phyloP scores from a whole-genome alignment of 2,888 invertebrate species.

The Volucella bombylans region DNA sequence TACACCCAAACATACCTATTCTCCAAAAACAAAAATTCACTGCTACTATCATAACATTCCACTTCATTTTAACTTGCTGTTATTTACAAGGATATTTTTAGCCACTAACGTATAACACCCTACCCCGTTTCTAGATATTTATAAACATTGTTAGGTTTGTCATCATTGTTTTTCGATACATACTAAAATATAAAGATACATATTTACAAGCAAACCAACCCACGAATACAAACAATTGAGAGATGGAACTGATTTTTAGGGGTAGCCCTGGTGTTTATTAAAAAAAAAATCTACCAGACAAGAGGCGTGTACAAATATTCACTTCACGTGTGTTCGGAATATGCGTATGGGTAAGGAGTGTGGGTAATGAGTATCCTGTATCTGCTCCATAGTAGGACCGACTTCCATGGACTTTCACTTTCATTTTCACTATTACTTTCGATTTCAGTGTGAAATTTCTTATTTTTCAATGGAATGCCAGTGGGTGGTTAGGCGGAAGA shows the following conservation, averaged over 20 bases:
- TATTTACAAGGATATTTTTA: slow-evolving; percentile 60
- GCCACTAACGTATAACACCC: slow-evolving; percentile 37
- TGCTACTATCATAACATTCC: not conserved
- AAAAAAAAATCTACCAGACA: slow-evolving; percentile 42
- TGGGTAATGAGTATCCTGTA: not conserved
- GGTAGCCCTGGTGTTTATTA: slow-evolving; percentile 2
- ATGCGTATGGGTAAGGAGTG: not conserved
- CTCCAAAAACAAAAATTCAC: not conserved
- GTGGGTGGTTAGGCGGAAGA: not conserved
- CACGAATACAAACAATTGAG: not conserved
- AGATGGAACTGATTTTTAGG: not conserved
- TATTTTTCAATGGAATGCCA: slow-evolving; percentile 8
- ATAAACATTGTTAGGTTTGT: slow-evolving; percentile 35
- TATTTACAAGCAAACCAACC: not conserved
- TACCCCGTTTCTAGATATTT: slow-evolving; percentile 46
- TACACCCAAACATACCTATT: not conserved
- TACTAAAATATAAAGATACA: no score
- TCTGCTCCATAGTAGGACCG: not conserved
- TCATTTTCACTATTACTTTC: slow-evolving; percentile 36
- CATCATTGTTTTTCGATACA: no score
- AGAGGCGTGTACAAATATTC: slow-evolving; percentile 3
- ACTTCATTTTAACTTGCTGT: slow-evolving; percentile 31
- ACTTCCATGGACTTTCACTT: slow-evolving; percentile 29
- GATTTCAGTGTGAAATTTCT: slow-evolving; percentile 22
- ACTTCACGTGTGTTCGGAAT: not conserved